These are phyloP conservation scores for Pinctada fucata DNA, from an alignment of 2,888 invertebrate genomes.

Conservation along the genomic window DNA sequence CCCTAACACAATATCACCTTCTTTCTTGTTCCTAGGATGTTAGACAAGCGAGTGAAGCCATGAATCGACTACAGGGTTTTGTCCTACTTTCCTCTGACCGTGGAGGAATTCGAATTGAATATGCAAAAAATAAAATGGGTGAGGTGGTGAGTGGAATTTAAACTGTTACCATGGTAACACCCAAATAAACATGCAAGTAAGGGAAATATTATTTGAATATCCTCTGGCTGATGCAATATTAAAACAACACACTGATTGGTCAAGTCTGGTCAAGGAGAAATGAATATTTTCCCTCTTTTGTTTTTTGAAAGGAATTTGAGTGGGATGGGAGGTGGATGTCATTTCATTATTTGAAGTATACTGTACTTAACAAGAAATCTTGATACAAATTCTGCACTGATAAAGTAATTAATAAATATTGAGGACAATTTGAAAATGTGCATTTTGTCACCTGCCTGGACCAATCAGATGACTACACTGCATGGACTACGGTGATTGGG, in stretches of 20 bases:
- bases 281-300: too few relatives aligned
- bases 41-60: constrained; percentile 92
- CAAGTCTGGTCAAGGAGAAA: too few relatives aligned
- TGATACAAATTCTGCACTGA: too few relatives aligned
- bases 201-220: constrained; percentile 31
- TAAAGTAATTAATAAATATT: too few relatives aligned
- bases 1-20: neutral
- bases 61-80: constrained; percentile 96
- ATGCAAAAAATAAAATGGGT: constrained; percentile 99
- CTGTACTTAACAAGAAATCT: too few relatives aligned
- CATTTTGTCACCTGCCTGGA: neutral
- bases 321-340: too few relatives aligned
- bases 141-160: constrained; percentile 79
- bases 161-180: constrained; percentile 40
- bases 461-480: constrained; percentile 40
- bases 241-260: too few relatives aligned
- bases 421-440: too few relatives aligned
- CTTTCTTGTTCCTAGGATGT: constrained; percentile 81
- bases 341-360: too few relatives aligned
- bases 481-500: constrained; percentile 42
- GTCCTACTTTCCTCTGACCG: constrained; percentile 96
- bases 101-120: constrained; percentile 98
- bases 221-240: constrained; percentile 27
- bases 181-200: constrained; percentile 43
- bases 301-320: too few relatives aligned